These are phyloP conservation scores for Octodonta nipae DNA, from an alignment of 2,888 invertebrate species.

Conservation along the genomic window DNA sequence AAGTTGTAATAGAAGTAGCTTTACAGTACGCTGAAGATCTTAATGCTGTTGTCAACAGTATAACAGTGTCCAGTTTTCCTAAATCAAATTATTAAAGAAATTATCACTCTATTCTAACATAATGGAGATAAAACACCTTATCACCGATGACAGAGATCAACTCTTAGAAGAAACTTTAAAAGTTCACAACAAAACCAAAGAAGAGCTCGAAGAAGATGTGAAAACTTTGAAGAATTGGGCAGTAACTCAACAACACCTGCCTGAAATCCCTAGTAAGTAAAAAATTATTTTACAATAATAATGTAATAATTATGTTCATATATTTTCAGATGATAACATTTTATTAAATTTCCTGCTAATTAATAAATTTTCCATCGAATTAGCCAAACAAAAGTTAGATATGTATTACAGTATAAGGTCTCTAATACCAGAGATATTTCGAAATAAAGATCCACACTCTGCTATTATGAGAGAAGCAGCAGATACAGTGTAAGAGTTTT, in stretches of 20 bases:
- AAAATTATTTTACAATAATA: background rate
- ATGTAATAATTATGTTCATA: background rate
- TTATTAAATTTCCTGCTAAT: conserved; percentile 8
- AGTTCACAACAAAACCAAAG: conserved; percentile 6
- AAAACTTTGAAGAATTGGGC: conserved; percentile 6
- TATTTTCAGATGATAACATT: conserved; percentile 7
- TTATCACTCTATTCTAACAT: too few relatives aligned
- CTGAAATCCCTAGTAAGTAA: conserved; percentile 7
- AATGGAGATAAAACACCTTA: background rate
- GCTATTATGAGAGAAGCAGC: too few relatives aligned
- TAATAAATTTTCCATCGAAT: conserved; percentile 10
- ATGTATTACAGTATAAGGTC: conserved; percentile 10
- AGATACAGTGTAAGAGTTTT: too few relatives aligned
- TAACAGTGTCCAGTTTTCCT: too few relatives aligned
- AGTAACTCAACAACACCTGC: conserved; percentile 6
- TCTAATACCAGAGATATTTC: conserved; percentile 10
- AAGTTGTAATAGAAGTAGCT: background rate
- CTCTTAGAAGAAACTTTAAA: conserved; percentile 3
- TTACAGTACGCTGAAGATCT: too few relatives aligned
- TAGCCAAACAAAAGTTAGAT: conserved; percentile 8
- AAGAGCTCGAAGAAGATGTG: conserved; percentile 3
- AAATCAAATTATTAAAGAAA: too few relatives aligned
- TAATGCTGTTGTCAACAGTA: too few relatives aligned
- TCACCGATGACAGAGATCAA: background rate
- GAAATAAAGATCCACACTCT: conserved; percentile 8